A percentile compares a stretch with the other conserved stretches of the same genome.
Conservation (phyloP, 2,113 vertebrate species). For the Phalacrocorax carbo region DNA sequence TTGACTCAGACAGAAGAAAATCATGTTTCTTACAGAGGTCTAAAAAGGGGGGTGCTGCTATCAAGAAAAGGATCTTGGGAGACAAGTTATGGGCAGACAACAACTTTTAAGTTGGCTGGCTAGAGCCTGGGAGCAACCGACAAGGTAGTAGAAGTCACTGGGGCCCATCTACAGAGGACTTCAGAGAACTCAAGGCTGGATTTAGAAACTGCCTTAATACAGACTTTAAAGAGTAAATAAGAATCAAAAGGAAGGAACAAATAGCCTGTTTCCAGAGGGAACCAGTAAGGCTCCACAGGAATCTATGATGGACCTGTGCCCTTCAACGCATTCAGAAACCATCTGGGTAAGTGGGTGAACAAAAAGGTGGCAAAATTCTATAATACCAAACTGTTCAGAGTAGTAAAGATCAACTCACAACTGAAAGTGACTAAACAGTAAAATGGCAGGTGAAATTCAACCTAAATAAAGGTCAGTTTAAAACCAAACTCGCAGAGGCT, state of each 20-base stretch:
- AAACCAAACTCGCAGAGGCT: neutral
- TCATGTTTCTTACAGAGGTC: neutral
- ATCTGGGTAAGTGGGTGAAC: neutral
- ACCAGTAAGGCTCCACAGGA: neutral
- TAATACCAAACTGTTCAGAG: neutral
- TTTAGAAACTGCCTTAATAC: neutral
- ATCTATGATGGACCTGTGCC: neutral
- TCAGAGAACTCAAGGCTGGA: neutral
- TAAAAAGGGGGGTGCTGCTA: neutral
- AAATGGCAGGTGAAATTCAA: neutral
- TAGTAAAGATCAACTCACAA: neutral
- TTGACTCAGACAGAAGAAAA: neutral
- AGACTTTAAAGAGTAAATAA: neutral
- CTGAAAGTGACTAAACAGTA: neutral
- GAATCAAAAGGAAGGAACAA: neutral
- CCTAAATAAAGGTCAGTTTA: neutral
- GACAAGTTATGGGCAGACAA: neutral
- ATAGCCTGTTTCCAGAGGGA: neutral
- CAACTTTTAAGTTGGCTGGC: neutral
- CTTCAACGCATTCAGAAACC: neutral
- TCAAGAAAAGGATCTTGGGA: neutral
- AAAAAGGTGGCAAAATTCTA: neutral
- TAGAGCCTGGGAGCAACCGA: neutral
- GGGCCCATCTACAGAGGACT: neutral
- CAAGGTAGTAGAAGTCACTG: neutral